Base-by-base conservation (phyloP, 2,797 vertebrate species). In the Cetoscarus ocellatus region DNA sequence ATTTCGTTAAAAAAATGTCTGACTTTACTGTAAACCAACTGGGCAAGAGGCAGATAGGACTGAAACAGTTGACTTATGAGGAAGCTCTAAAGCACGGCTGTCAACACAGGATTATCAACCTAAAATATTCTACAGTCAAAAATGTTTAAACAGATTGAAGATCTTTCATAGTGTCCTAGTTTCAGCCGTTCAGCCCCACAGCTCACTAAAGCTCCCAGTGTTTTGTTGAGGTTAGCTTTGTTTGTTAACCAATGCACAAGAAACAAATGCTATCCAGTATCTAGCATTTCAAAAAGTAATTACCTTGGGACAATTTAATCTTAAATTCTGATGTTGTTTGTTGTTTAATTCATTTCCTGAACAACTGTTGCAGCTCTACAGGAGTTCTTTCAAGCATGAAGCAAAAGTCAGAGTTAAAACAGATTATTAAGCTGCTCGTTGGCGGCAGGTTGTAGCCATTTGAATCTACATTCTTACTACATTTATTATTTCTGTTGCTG, bases 1-100 rank as follows among this genome's bases (percentile, higher is more conserved):
- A 67, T 71, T 58, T 18, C 35, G 52, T 39, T 45, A 69, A 50
- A 75, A 27, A 45, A 78, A 81, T 76, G 71, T 74, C 69, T 49
- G 7, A 77, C 67, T 83, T 90, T 82, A 84, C 79, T 0, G 82
- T 87, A 92, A 91, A 39, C 50, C 17, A 52, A 56, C 36, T 60
- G 58, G 40, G 36, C 39, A 9, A 40, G 43, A 72, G 27, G 47
- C n/a, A 61, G 48, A 35, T 44, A 77, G 75, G 45, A 62, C 11
- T 0, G 42, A 82, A 74, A 73, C 47, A 18, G 0, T 43, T 34
- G 36, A 54, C 40, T 27, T 69, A 15, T 57, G 44, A 72, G 48
- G 17, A 78, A 75, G 50, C 55, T 62, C 18, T 49, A 5, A 62
- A 60, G 44, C 1, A 56, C 2, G 10, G 34, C 9, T 44, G 38